phyloP scores from a whole-genome alignment of 2,113 vertebrate genomes.

The Capreolus pygargus region DNA sequence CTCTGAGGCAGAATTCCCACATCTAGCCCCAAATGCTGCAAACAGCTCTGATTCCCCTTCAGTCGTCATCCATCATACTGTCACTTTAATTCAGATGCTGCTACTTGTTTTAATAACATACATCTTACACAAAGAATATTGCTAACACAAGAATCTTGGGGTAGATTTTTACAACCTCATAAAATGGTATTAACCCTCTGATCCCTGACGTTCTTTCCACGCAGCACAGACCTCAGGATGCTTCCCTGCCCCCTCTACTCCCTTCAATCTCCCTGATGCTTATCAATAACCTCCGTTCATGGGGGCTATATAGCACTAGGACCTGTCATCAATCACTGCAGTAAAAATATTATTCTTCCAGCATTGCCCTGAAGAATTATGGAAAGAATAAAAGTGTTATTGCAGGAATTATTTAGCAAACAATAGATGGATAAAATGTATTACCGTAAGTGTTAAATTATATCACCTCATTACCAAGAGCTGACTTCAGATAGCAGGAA shows the following conservation, averaged over 20 bases:
- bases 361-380: constrained; percentile 85
- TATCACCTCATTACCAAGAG: constrained; percentile 81
- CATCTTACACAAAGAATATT: constrained; percentile 93
- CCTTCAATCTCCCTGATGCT: constrained; percentile 72
- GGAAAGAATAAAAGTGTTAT: constrained; percentile 87
- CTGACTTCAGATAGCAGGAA: constrained; percentile 76
- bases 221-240: neutral
- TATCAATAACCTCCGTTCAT: constrained; percentile 85
- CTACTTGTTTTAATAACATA: constrained; percentile 95
- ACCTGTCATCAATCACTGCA: constrained; percentile 81
- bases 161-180: constrained; percentile 89
- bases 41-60: constrained; percentile 87
- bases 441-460: constrained; percentile 85
- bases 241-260: constrained; percentile 12
- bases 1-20: constrained; percentile 88
- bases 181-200: constrained; percentile 91
- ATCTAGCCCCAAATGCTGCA: constrained; percentile 86
- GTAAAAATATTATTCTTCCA: constrained; percentile 83
- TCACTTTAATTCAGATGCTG: constrained; percentile 96
- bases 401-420: constrained; percentile 87
- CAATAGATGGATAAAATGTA: constrained; percentile 85
- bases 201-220: constrained; percentile 80
- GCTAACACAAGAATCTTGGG: constrained; percentile 87
- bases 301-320: constrained; percentile 72
- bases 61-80: constrained; percentile 93